phyloP scores from a whole-genome alignment of 23 tunicate genomes.

The Trididemnum miniatum region DNA sequence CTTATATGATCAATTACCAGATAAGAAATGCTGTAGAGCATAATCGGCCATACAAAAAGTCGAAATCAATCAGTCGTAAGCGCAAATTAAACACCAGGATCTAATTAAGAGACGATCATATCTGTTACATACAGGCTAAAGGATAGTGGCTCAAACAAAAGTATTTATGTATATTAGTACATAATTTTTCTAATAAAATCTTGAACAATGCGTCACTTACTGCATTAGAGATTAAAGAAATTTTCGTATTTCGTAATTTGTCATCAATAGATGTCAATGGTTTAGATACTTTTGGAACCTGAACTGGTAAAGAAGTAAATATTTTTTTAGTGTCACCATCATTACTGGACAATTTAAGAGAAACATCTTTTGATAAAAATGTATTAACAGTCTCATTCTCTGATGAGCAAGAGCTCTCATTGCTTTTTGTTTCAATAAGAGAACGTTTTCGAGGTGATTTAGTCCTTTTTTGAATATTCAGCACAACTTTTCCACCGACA shows the following conservation, averaged over 20 bases:
- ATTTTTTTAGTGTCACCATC: too few relatives aligned
- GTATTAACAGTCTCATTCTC: background rate
- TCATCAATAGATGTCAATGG: background rate
- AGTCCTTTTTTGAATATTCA: slow-evolving; percentile 73
- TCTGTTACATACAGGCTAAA: too few relatives aligned
- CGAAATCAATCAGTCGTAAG: too few relatives aligned
- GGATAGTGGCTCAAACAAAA: too few relatives aligned
- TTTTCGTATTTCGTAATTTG: background rate
- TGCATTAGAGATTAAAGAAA: background rate
- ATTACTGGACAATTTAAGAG: background rate
- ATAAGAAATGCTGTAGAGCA: too few relatives aligned
- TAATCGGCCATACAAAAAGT: too few relatives aligned
- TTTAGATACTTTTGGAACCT: background rate
- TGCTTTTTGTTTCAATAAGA: background rate
- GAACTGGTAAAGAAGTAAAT: background rate
- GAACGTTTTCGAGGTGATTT: slow-evolving; percentile 14
- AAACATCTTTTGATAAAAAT: background rate
- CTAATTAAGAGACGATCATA: too few relatives aligned
- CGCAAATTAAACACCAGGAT: too few relatives aligned
- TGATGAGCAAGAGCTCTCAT: background rate
- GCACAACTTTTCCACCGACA: slow-evolving; percentile 76
- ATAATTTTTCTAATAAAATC: too few relatives aligned
- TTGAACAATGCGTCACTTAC: too few relatives aligned
- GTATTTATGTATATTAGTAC: too few relatives aligned
- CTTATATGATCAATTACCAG: too few relatives aligned